phyloP scores from a whole-genome alignment of 2,113 vertebrate species.

The Lynx canadensis region DNA sequence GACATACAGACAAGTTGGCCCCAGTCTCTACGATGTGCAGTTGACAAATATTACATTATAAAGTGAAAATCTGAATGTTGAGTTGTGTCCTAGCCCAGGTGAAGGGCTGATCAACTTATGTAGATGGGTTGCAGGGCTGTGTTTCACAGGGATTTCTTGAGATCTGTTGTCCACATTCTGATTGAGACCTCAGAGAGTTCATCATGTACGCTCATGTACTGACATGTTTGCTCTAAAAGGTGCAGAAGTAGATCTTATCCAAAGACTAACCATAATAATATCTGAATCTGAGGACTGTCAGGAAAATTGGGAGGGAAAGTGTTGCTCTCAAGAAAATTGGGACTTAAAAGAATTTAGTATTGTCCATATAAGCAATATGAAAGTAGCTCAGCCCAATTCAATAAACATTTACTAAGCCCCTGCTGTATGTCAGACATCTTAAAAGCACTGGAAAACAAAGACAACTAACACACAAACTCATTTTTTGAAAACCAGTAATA shows the following conservation, averaged over 20 bases:
- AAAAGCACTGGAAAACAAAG: not conserved
- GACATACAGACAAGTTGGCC: not conserved
- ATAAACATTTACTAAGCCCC: not conserved
- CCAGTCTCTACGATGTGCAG: not conserved
- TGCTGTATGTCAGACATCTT: not conserved
- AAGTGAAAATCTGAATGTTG: not conserved
- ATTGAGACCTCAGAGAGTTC: not conserved
- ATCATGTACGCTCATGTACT: not conserved
- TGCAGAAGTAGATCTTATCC: not conserved
- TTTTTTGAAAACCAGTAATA: not conserved
- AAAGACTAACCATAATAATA: not conserved
- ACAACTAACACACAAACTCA: not conserved
- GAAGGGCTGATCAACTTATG: not conserved
- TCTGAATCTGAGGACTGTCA: not conserved
- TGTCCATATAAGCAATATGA: not conserved
- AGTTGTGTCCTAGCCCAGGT: not conserved
- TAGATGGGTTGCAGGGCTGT: not conserved
- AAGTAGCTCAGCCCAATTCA: not conserved
- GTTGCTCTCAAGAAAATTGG: not conserved
- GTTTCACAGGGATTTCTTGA: not conserved
- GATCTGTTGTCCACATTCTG: not conserved
- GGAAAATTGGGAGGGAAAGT: not conserved
- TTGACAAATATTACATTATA: not conserved
- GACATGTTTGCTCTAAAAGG: not conserved
- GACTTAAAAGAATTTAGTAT: not conserved